Base-by-base conservation (phyloP, 2,113 vertebrate species). In the Poecile atricapillus region DNA sequence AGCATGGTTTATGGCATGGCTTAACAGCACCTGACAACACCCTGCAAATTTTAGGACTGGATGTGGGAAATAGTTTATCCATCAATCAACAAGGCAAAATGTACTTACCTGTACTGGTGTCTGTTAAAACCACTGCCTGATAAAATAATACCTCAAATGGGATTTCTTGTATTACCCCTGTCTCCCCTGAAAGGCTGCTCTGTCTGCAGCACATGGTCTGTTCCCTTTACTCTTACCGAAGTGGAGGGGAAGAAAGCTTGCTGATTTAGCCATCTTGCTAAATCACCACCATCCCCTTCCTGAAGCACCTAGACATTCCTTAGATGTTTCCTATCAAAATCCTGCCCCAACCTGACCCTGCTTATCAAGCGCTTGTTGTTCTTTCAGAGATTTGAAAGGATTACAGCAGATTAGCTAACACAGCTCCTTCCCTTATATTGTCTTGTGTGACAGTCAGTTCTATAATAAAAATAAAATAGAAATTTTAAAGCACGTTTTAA, bases 271-370 rank as follows among this genome's bases (percentile, higher is more conserved):
- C 35, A 33, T 80, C 65, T 79, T 76, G 37, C 64, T 91, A 93
- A 96, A 90, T 93, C 76, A 56, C 47, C 25, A 69, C 27, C 88
- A 82, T 95, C 85, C 88, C 93, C 74, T 95, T 96, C 88, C 93
- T 95, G 83, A 89, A 96, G 88, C 86, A 97, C 90, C 92, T 87
- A 95, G 88, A 87, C 94, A 97, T 97, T 97, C 95, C 88, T 96
- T 53, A 95, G 92, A 94, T 95, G 93, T 95, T 90, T 95, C 86
- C 89, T 81, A 92, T 92, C 71, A 5, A 95, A 95, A 95, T 95
- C 76, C 92, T 92, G 93, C 91, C 94, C 93, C 86, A 89, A 90
- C 47, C 88, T 96, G 95, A 97, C 94, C 95, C 80, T 92, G 83
- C 68, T 96, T 97, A 96, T 96, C 96, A 92, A 92, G 58, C 0